Base-by-base conservation (phyloP, 1,140 invertebrate species). In the Penaeus chinensis region DNA sequence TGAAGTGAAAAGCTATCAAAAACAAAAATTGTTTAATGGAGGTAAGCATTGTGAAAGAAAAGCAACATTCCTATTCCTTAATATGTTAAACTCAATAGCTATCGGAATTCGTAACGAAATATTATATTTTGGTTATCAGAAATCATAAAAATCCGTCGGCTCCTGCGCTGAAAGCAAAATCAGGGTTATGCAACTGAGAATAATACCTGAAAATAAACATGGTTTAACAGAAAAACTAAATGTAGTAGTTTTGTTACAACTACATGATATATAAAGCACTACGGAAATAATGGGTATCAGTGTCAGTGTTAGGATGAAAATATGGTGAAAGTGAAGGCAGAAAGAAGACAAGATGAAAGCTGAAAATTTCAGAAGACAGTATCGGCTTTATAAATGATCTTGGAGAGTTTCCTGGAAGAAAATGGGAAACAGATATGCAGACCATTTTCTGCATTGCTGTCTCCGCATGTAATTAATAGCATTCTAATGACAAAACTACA, bases 371-470 rank as follows among this genome's bases (percentile, higher is more conserved):
- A 62, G 0, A 27, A 54, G 60, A 66, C 20, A 42, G 54, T 60
- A n/a, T 54, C 27, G 71, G 18, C 18, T 74, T 32, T 74, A 37
- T n/a, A 27, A 62, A 18, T 60, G 76, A 10, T 79, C 42, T 27
- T 54, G 63, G n/a, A 54, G 74, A 87, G 76, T 32, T 54, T 42
- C 37, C 86, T 87, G 86, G 20, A 87, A 87, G 61, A 82, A 78
- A 87, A 87, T 87, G 86, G 86, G 86, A 87, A 87, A 69, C 86
- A 87, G 81, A 37, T 82, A 87, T 87, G 81, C 86, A 87, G 60
- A 63, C 24, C 66, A 42, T 32, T 47, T 65, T 66, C 61, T 82
- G 86, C 86, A 87, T 78, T 27, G 61, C 80, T 87, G 80, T 63
- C 27, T 87, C 86, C 86, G 77, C 80, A 82, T 87, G 20, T 37